Base-by-base conservation (phyloP, 2,797 vertebrate genomes). In the Okamejei kenojei region DNA sequence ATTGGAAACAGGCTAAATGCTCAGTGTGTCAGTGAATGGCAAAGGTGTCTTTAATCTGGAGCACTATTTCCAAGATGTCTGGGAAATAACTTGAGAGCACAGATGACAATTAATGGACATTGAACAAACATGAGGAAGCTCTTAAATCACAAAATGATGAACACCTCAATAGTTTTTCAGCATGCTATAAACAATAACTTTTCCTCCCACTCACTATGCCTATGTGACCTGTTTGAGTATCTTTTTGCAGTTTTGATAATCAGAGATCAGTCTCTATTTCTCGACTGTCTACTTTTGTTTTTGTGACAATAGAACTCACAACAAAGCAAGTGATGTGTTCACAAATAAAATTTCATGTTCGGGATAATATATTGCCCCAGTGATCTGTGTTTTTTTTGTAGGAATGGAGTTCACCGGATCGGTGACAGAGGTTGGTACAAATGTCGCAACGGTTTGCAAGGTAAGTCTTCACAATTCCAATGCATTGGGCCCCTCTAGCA, bases 321-420 rank as follows among this genome's bases (percentile, higher is more conserved):
- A 58, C 17, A 19, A 3, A 58, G 7, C 45, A 54, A 76, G 13
- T 29, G 38, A 26, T 76, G 35, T 76, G 35, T 38, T 74, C 26
- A 2, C 13, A 23, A 7, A 29, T 74, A 8, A 54, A 71, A 58
- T 29, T 38, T 15, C 19, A 73, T 58, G 26, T 23, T 76, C 10
- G 7, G 71, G 38, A 54, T 74, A 17, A 45, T n/a, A 26, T 9
- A 68, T 74, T 74, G 54, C 38, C 73, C 23, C 13, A 58, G 11
- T n/a, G 7, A 19, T 32, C 8, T 68, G 68, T 63, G 7, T 13
- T 76, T 54, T 38, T 76, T 76, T n/a, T 74, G 23, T 71, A 92
- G 90, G 90, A 92, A 19, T 92, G 90, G 90, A 92, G 38, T 92
- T 92, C 23, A 13, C 90, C 1, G 90, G 90, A 19, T 92, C 9